These are phyloP conservation scores for Malurus leucopterus DNA, from an alignment of 2,797 vertebrate species.

Conservation along the genomic window DNA sequence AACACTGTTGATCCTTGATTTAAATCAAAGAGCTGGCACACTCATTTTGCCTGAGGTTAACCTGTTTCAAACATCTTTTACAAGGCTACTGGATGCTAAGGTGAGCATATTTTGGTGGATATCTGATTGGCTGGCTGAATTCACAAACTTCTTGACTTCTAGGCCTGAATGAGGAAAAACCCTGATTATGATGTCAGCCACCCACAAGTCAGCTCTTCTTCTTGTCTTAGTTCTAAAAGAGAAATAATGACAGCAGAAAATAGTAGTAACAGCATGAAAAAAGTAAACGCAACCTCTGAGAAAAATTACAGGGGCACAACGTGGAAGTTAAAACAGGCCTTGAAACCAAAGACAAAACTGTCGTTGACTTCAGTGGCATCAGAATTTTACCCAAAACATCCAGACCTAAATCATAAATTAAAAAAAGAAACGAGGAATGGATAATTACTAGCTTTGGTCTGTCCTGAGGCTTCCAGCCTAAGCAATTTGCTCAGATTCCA, in stretches of 20 bases:
- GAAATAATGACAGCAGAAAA: neutral
- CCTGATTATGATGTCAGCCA: neutral
- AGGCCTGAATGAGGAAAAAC: neutral
- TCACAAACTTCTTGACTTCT: neutral
- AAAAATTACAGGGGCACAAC: neutral
- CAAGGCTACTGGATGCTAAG: neutral
- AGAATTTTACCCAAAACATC: neutral
- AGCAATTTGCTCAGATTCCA: neutral
- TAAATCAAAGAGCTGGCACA: neutral
- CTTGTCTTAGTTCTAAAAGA: neutral
- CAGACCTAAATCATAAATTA: neutral
- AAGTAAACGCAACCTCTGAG: neutral
- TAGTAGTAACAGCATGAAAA: neutral
- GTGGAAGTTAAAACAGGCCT: neutral
- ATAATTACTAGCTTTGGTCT: neutral
- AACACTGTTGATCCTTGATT: conserved; percentile 8
- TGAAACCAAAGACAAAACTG: neutral
- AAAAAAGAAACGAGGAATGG: neutral
- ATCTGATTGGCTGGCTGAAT: neutral
- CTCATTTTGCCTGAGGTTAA: neutral
- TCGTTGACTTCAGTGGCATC: neutral
- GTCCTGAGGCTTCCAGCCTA: neutral
- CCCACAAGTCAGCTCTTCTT: neutral
- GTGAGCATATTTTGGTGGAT: neutral
- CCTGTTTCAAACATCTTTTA: neutral